A percentile compares a stretch with the other conserved stretches of the same genome.
Conservation (phyloP, 2,113 vertebrate species). For the Alligator mississippiensis region DNA sequence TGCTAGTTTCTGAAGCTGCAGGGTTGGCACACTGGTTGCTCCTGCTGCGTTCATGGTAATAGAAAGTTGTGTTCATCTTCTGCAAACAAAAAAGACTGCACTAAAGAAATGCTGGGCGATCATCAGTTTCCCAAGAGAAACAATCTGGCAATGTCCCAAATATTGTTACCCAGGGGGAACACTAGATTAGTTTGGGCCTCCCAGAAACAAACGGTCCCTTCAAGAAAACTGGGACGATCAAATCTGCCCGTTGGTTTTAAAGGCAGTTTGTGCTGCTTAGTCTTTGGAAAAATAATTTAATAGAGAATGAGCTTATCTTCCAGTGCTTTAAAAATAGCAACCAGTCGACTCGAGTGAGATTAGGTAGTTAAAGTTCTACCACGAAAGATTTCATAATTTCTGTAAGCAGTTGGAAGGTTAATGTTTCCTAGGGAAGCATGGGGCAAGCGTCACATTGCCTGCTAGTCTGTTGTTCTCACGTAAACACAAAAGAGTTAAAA, state of each 20-base stretch:
- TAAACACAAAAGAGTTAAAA: neutral
- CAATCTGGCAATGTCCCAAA: constrained; percentile 13
- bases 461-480: neutral
- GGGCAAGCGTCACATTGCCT: constrained; percentile 1
- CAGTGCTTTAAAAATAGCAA: constrained; percentile 43
- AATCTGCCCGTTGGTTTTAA: constrained; percentile 43
- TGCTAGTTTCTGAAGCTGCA: too few relatives aligned
- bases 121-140: neutral
- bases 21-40: neutral
- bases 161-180: neutral
- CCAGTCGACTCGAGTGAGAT: constrained; percentile 14
- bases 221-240: neutral
- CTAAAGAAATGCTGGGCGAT: neutral
- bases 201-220: neutral
- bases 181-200: constrained; percentile 32
- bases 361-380: constrained; percentile 50
- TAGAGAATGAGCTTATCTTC: constrained; percentile 47
- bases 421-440: constrained; percentile 1
- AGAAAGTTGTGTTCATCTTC: neutral
- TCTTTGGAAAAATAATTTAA: constrained; percentile 45
- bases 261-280: constrained; percentile 8
- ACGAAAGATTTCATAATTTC: constrained; percentile 33
- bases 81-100: neutral
- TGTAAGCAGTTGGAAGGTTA: neutral
- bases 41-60: neutral